Evolutionary conservation across 2,113 vertebrate genomes (phyloP).

Genomic region (Cyphomyrus plagiostoma): DNA sequence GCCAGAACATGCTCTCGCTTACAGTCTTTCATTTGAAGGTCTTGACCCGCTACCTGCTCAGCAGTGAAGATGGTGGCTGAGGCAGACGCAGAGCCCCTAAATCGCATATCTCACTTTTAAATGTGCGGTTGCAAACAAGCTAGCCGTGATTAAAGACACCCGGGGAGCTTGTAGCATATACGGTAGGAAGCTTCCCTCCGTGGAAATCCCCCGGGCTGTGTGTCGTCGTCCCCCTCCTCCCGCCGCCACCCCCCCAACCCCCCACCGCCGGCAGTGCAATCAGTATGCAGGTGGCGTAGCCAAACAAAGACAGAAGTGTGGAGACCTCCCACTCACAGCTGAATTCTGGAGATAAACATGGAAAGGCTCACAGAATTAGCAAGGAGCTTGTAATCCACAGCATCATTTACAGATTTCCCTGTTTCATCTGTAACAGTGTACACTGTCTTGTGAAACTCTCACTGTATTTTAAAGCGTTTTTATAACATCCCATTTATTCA

Average conservation of each 20-base stretch:
- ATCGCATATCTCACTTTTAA: not conserved
- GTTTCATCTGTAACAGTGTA: not conserved
- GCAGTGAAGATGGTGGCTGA: not conserved
- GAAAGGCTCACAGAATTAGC: not conserved
- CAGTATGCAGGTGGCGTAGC: constrained; percentile 18
- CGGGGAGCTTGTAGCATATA: not conserved
- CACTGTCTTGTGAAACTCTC: not conserved
- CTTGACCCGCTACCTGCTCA: not conserved
- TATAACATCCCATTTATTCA: not conserved
- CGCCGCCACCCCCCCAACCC: not conserved
- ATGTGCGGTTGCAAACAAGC: not conserved
- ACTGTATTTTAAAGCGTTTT: constrained; percentile 4
- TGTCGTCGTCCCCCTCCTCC: not conserved
- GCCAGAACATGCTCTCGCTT: not conserved
- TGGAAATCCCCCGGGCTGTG: not conserved
- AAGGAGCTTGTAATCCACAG: not conserved
- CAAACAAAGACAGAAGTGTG: constrained; percentile 20
- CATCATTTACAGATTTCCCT: not conserved
- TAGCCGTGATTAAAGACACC: not conserved
- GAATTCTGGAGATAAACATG: constrained; percentile 14
- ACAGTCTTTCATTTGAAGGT: not conserved
- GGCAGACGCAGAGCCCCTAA: not conserved
- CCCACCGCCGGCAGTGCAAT: not conserved
- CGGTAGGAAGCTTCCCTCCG: not conserved
- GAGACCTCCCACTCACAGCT: constrained; percentile 26